Conservation (phyloP, 2,113 vertebrate species). For the Propithecus coquereli region DNA sequence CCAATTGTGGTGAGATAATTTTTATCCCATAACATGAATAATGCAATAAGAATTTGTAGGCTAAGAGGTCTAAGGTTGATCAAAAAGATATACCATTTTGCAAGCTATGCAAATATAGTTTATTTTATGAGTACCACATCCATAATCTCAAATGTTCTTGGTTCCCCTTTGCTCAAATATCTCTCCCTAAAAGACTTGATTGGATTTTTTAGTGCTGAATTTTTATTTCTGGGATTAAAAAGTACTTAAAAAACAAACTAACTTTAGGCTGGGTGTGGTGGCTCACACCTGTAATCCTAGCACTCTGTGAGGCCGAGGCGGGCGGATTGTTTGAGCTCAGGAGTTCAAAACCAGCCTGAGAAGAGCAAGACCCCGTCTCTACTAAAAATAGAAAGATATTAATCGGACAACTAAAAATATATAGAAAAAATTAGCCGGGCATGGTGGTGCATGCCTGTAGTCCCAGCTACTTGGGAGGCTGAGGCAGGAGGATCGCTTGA, state of each 20-base stretch:
- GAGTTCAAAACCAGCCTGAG: too few relatives aligned
- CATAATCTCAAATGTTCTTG: neutral
- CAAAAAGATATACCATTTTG: neutral
- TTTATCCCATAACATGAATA: neutral
- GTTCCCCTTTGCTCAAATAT: neutral
- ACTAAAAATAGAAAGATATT: too few relatives aligned
- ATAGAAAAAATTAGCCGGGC: too few relatives aligned
- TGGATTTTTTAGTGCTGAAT: neutral
- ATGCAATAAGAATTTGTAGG: neutral
- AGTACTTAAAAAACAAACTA: neutral
- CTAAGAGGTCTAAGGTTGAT: neutral
- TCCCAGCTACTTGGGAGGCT: too few relatives aligned
- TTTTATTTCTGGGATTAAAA: neutral
- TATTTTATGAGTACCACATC: neutral
- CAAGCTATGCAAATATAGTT: neutral
- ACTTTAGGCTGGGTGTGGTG: too few relatives aligned
- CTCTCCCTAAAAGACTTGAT: neutral
- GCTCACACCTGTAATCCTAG: too few relatives aligned
- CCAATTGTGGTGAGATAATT: neutral
- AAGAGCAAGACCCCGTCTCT: too few relatives aligned
- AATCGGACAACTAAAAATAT: too few relatives aligned
- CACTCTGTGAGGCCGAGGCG: too few relatives aligned
- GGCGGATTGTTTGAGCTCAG: too few relatives aligned
- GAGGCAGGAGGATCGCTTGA: too few relatives aligned
- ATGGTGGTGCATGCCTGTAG: too few relatives aligned